phyloP scores from a whole-genome alignment of 2,888 invertebrate species.

The Gisinianus flammeolus region DNA sequence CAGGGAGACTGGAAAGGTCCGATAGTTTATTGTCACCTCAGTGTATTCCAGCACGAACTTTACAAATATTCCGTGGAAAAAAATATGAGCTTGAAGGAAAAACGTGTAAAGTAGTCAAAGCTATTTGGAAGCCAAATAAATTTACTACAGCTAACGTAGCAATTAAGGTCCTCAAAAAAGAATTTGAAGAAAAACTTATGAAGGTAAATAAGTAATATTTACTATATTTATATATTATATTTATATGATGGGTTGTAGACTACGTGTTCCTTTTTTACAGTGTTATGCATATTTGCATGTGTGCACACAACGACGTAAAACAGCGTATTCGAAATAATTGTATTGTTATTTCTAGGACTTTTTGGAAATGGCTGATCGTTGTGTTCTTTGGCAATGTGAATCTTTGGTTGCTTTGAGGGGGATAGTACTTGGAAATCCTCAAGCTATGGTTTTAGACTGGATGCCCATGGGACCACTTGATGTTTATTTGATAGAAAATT shows the following conservation, averaged over 20 bases:
- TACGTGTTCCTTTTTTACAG: no score
- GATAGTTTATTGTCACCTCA: conserved; percentile 65
- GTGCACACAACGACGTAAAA: no score
- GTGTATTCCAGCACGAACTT: conserved; percentile 72
- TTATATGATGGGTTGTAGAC: no score
- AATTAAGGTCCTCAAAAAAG: conserved; percentile 76
- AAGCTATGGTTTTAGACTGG: conserved; percentile 82
- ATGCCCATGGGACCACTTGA: conserved; percentile 80
- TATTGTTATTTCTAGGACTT: conserved; percentile 69
- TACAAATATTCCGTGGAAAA: conserved; percentile 73
- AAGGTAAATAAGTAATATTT: conserved; percentile 68
- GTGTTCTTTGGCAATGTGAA: conserved; percentile 78
- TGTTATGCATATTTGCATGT: no score
- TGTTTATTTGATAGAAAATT: conserved; percentile 65
- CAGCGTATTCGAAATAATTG: no score
- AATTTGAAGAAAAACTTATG: conserved; percentile 68
- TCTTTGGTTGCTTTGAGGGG: conserved; percentile 78
- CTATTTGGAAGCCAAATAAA: conserved; percentile 78
- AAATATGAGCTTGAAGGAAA: conserved; percentile 61
- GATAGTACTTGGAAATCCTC: conserved; percentile 73
- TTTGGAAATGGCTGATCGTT: conserved; percentile 76
- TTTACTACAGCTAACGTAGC: conserved; percentile 78
- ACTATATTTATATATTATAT: no score
- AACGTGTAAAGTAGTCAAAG: conserved; percentile 73
- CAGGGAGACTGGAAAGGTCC: conserved; percentile 60